These are phyloP conservation scores for Poecilus cupreus DNA, from an alignment of 2,888 invertebrate genomes.

Conservation along the genomic window DNA sequence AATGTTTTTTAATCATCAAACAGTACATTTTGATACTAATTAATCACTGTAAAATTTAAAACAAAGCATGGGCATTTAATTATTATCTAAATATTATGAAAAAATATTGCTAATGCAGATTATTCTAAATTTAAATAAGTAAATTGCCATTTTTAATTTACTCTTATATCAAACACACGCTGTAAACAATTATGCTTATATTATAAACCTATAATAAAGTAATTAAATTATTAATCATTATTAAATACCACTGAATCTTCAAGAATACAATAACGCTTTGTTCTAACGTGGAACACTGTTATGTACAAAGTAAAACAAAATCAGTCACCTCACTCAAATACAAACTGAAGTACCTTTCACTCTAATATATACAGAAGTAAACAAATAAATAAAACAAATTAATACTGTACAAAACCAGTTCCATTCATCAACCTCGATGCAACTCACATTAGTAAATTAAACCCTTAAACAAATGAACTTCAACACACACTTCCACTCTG, in stretches of 20 bases:
- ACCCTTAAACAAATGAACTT: neutral
- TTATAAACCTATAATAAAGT: neutral
- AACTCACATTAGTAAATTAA: neutral
- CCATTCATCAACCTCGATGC: neutral
- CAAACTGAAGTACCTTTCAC: neutral
- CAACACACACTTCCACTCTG: neutral
- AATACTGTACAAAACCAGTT: constrained; percentile 10
- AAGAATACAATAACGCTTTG: too few species aligned
- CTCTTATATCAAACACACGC: neutral
- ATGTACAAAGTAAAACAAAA: neutral
- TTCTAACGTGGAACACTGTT: neutral
- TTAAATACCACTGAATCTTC: too few species aligned
- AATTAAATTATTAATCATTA: too few species aligned
- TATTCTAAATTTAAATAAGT: too few species aligned
- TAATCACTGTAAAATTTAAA: too few species aligned
- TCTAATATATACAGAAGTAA: neutral
- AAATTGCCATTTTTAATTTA: too few species aligned
- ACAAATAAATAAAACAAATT: neutral
- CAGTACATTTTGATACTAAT: too few species aligned
- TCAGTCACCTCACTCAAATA: neutral
- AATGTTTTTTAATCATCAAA: too few species aligned
- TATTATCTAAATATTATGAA: too few species aligned
- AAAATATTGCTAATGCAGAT: too few species aligned
- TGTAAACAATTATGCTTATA: neutral
- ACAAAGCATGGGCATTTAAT: too few species aligned